A percentile compares a stretch with the other conserved stretches of the same genome.
Conservation (phyloP, 2,797 vertebrate genomes). For the Sorex maritimensis region DNA sequence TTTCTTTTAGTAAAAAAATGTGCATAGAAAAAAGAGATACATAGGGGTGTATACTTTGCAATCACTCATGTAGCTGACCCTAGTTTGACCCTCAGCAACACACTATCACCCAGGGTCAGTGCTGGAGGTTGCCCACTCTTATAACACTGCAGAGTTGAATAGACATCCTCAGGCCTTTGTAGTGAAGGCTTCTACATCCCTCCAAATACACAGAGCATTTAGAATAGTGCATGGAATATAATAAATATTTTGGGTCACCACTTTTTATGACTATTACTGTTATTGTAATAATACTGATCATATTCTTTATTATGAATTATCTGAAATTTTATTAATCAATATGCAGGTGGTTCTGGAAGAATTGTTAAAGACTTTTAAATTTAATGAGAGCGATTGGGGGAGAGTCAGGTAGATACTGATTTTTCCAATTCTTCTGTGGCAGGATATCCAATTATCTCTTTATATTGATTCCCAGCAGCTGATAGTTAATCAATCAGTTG, state of each 20-base stretch:
- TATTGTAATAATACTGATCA: neutral
- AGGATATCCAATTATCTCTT: constrained; percentile 33
- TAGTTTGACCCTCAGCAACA: no score
- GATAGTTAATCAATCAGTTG: neutral
- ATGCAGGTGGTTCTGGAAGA: neutral
- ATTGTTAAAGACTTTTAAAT: constrained; percentile 39
- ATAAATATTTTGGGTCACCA: neutral
- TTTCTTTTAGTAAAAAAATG: neutral
- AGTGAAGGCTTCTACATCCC: no score
- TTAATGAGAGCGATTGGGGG: neutral
- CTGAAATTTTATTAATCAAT: neutral
- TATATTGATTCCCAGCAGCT: neutral
- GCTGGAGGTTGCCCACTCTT: no score
- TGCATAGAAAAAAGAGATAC: no score
- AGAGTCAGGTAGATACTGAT: constrained; percentile 32
- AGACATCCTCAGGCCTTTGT: no score
- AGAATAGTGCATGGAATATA: neutral
- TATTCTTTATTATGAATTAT: neutral
- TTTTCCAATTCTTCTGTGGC: constrained; percentile 9
- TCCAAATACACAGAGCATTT: neutral
- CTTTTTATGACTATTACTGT: constrained; percentile 4
- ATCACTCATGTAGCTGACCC: no score
- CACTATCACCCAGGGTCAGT: no score
- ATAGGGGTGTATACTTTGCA: no score
- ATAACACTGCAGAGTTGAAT: no score